phyloP scores from a whole-genome alignment of 2,113 vertebrate species.

The Leucosticte australis region DNA sequence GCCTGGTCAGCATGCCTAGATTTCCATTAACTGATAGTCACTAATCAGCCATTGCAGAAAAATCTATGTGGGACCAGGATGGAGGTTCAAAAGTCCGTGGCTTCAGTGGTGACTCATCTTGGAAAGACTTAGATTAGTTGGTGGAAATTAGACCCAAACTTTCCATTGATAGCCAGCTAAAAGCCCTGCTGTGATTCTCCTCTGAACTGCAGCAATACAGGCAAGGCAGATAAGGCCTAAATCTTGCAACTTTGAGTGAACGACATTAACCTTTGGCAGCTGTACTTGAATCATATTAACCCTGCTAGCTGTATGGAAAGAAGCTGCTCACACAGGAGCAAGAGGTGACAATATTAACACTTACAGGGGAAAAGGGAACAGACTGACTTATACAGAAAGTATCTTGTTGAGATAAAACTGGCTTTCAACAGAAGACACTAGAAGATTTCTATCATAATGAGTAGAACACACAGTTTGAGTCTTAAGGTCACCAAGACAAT shows the following conservation, averaged over 20 bases:
- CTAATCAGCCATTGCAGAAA: not conserved
- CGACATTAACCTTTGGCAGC: not conserved
- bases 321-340: not conserved
- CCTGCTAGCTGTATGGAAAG: not conserved
- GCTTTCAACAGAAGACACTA: not conserved
- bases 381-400: not conserved
- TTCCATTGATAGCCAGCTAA: not conserved
- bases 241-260: not conserved
- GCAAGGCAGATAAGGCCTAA: not conserved
- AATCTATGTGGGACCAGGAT: rapidly evolving
- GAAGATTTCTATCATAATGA: not conserved
- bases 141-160: not conserved
- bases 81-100: not conserved
- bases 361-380: not conserved
- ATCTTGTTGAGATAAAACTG: not conserved
- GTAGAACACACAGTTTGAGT: not conserved
- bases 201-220: not conserved
- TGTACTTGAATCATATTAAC: not conserved
- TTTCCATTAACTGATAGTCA: not conserved
- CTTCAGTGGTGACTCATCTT: not conserved
- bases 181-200: not conserved
- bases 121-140: not conserved
- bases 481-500: not conserved
- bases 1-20: not conserved
- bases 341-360: not conserved